Evolutionary conservation across 2,888 invertebrate species (phyloP).

Genomic region (Gnatocerus cornutus): DNA sequence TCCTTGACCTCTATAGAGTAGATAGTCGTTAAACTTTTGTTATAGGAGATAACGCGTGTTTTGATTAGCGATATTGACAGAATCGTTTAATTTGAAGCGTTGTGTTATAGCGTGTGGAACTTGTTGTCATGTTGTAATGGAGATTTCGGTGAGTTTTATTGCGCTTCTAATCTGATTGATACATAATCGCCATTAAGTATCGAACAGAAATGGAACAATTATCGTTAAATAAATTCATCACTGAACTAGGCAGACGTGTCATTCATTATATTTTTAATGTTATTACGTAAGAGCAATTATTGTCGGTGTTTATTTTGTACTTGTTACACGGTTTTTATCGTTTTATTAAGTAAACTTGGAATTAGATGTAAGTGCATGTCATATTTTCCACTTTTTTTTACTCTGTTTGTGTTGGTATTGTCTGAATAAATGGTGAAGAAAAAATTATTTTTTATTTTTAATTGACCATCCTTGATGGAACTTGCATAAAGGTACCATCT

Average conservation of each 20-base stretch:
- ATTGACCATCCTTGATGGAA: too few relatives aligned
- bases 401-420: too few relatives aligned
- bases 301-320: slow-evolving; percentile 13
- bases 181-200: not conserved
- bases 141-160: slow-evolving; percentile 35
- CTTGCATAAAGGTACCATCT: too few relatives aligned
- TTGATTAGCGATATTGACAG: slow-evolving; percentile 41
- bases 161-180: slow-evolving; percentile 9
- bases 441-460: too few relatives aligned
- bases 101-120: slow-evolving; percentile 24
- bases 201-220: too few relatives aligned
- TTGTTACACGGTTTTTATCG: slow-evolving; percentile 9
- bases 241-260: too few relatives aligned
- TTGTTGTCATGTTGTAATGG: slow-evolving; percentile 30
- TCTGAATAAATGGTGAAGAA: too few relatives aligned
- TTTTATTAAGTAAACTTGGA: slow-evolving; percentile 5
- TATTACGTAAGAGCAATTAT: slow-evolving; percentile 11
- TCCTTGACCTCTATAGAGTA: slow-evolving; percentile 48
- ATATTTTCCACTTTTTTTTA: too few relatives aligned
- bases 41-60: slow-evolving; percentile 41
- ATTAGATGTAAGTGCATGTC: not conserved
- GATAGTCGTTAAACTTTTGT: slow-evolving; percentile 49
- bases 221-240: too few relatives aligned
- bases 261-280: not conserved
- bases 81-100: slow-evolving; percentile 34